Evolutionary conservation across 2,797 vertebrate species (phyloP).

Genomic region (Hydrophis major): DNA sequence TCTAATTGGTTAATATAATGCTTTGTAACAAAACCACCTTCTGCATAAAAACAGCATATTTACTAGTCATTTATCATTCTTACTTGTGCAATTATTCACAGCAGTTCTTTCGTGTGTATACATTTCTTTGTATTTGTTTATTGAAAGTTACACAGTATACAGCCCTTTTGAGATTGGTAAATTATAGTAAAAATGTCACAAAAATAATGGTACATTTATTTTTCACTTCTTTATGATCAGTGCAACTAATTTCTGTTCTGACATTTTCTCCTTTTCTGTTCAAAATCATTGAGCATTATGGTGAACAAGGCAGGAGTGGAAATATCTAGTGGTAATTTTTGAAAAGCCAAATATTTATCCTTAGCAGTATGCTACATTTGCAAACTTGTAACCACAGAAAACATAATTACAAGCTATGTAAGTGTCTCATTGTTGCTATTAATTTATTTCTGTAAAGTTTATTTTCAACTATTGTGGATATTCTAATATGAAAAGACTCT

Average conservation of each 20-base stretch:
- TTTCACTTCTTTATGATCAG: not conserved
- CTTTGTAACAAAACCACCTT: conserved; percentile 27
- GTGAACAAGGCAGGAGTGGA: not conserved
- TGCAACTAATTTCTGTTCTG: not conserved
- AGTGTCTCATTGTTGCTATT: not conserved
- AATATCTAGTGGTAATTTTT: not conserved
- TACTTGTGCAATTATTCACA: not conserved
- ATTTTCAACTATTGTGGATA: not conserved
- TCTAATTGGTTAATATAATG: conserved; percentile 14
- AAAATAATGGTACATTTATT: not conserved
- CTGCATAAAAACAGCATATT: conserved; percentile 7
- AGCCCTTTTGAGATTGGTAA: not conserved
- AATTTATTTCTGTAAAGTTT: not conserved
- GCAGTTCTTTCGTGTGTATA: not conserved
- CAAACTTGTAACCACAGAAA: not conserved
- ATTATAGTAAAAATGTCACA: not conserved
- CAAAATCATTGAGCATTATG: not conserved
- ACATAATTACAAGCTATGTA: not conserved
- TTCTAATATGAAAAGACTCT: not conserved
- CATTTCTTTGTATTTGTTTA: conserved; percentile 2
- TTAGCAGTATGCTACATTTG: not conserved
- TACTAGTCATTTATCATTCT: conserved; percentile 14
- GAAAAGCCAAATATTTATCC: not conserved
- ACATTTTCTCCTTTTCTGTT: too few relatives aligned
- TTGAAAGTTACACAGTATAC: not conserved